Percentiles rank a stretch among this genome's conserved stretches.
These are phyloP conservation scores for Acanthosepion esculentum DNA, from an alignment of 2,888 invertebrate species.

Conservation along the genomic window DNA sequence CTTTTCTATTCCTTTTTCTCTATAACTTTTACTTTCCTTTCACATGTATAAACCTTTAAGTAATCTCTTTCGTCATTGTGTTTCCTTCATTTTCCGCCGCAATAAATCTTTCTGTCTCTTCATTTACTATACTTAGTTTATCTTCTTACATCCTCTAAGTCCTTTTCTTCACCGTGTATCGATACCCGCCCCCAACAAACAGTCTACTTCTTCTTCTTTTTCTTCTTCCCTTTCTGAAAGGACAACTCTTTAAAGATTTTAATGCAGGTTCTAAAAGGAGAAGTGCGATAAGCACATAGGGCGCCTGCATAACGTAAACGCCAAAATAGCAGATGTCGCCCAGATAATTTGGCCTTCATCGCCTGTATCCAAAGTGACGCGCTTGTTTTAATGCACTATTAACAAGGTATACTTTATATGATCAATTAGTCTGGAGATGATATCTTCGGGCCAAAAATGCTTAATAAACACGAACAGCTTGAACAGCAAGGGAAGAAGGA, in stretches of 20 bases:
- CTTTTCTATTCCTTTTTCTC: background rate
- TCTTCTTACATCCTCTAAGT: too few relatives aligned
- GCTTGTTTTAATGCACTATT: background rate
- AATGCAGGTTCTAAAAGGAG: background rate
- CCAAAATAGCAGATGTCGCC: background rate
- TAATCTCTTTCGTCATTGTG: too few relatives aligned
- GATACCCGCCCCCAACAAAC: accelerated
- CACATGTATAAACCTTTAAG: too few relatives aligned
- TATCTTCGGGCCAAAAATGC: background rate
- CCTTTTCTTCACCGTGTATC: too few relatives aligned
- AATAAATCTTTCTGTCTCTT: too few relatives aligned
- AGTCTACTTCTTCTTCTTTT: too few relatives aligned
- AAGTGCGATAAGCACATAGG: background rate
- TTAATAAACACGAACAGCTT: background rate
- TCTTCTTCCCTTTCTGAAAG: too few relatives aligned
- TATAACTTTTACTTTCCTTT: background rate
- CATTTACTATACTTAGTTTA: too few relatives aligned
- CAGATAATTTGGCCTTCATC: background rate
- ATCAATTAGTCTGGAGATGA: background rate
- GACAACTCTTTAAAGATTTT: background rate
- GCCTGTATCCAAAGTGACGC: background rate
- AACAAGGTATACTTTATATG: background rate
- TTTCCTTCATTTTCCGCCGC: too few relatives aligned
- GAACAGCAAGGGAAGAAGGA: background rate
- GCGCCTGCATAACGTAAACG: background rate